A percentile compares a stretch with the other conserved stretches of the same genome.
Evolutionary conservation across 2,888 invertebrate species (phyloP).

Genomic region (Leptinotarsa juncta): DNA sequence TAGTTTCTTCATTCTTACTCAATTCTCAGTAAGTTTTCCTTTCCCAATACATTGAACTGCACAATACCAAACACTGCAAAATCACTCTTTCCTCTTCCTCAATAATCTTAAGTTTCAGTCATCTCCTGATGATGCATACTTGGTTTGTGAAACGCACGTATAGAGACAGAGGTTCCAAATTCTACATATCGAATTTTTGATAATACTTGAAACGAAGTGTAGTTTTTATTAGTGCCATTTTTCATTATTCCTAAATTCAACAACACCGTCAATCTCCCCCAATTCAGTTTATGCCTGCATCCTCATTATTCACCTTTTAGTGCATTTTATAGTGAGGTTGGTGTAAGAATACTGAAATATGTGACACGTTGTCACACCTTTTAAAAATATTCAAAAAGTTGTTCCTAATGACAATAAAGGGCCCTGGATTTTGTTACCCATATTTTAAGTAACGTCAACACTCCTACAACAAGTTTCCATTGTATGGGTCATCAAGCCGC

Average conservation of each 20-base stretch:
- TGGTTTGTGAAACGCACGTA: too few species aligned
- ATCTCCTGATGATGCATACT: too few species aligned
- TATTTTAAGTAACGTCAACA: constrained; percentile 27
- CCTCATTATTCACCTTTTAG: constrained; percentile 39
- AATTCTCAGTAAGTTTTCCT: background rate
- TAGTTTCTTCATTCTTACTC: background rate
- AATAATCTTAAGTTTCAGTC: too few species aligned
- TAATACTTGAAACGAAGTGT: too few species aligned
- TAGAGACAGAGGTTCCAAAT: too few species aligned
- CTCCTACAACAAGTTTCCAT: constrained; percentile 28
- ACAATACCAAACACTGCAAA: too few species aligned
- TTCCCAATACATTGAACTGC: too few species aligned
- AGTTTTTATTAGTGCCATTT: too few species aligned
- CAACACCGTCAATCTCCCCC: constrained; percentile 24
- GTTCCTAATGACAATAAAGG: constrained; percentile 30
- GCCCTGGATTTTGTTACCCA: constrained; percentile 27
- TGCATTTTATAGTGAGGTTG: constrained; percentile 25
- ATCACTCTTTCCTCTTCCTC: too few species aligned
- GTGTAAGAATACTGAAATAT: constrained; percentile 35
- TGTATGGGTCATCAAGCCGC: constrained; percentile 20
- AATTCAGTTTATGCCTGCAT: background rate
- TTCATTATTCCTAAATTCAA: too few species aligned
- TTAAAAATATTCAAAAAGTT: constrained; percentile 32
- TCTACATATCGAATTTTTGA: too few species aligned
- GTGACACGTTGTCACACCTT: constrained; percentile 34